Evolutionary conservation across 2,113 vertebrate genomes (phyloP), one percentile per base, ranked within the genome.

Genomic region (Leuciscus idus): DNA sequence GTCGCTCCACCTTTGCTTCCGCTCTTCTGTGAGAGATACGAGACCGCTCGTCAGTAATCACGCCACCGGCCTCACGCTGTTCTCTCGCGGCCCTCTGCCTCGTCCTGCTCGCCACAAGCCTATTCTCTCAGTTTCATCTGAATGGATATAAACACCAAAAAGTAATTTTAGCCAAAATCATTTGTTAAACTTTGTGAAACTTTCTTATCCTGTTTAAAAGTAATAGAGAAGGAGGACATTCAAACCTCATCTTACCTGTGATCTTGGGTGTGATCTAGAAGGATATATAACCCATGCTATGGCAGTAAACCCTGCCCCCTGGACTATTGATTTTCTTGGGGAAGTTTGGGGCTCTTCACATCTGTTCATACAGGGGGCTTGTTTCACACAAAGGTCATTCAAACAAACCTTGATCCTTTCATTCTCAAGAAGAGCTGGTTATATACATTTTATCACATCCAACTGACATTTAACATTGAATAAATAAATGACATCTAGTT

Each of bases 311-410:
- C 7, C 15, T 28, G 15, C 15, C 74, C n/a, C 2, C 21, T 73
- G 36, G 33, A 21, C 19, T 73, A 10, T 7, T 28, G 46, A 50
- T 17, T 76, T 17, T 76, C 13, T 50, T 48, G 59, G 79, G 79
- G 61, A 81, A 81, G 36, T 23, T 66, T 50, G 79, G n/a, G 39
- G 39, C 59, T 81, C 59, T 66, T 48, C 33, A 59, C 61, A 81
- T 66, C 79, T 81, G 79, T 66, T 81, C 79, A 81, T 30, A 81
- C 79, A 81, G 39, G 26, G 33, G 30, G 50, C n/a, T 52, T 52
- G 13, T 52, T 26, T 30, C n/a, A 76, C 75, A 74, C 23, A 77
- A 30, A 64, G 72, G 39, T 76, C 57, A 77, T 48, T 55, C 52
- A 84, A 50, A 76, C 66, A 80, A n/a, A 11, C 5, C 6, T 33